Evolutionary conservation across 23 tunicate genomes (phyloP).

Genomic region (Aplidium turbinatum): DNA sequence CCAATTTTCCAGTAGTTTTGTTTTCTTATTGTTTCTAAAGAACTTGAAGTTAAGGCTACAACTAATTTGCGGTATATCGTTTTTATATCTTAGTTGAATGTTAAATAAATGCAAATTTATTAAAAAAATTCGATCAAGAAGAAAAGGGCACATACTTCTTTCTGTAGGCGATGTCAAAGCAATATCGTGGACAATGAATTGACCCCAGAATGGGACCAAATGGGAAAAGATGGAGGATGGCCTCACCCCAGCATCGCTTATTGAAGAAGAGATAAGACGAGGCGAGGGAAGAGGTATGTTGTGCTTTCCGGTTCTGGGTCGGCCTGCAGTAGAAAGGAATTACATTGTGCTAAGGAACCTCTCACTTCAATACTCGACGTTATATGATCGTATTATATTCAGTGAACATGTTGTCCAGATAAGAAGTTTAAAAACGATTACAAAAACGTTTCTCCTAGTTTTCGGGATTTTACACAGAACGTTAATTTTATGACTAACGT

Average conservation of each 20-base stretch:
- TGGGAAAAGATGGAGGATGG: slow-evolving; percentile 36
- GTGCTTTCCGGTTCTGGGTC: slow-evolving; percentile 18
- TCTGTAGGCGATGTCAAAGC: slow-evolving; percentile 57
- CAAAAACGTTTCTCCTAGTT: too few relatives aligned
- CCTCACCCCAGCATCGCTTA: slow-evolving; percentile 24
- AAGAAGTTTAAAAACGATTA: too few relatives aligned
- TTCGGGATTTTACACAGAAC: neutral
- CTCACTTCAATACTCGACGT: neutral
- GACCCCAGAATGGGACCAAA: slow-evolving; percentile 77
- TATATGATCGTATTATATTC: neutral
- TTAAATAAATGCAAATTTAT: too few relatives aligned
- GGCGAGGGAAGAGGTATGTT: slow-evolving; percentile 58
- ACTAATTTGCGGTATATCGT: too few relatives aligned
- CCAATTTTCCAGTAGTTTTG: too few relatives aligned
- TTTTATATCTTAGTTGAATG: too few relatives aligned
- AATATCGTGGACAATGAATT: slow-evolving; percentile 79
- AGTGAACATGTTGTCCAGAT: too few relatives aligned
- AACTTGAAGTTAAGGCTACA: too few relatives aligned
- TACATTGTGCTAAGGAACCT: too few relatives aligned
- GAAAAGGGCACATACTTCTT: slow-evolving; percentile 38
- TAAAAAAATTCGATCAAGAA: too few relatives aligned
- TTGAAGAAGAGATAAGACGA: slow-evolving; percentile 52
- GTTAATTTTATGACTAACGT: neutral
- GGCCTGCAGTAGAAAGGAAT: slow-evolving; percentile 20
- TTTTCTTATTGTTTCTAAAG: too few relatives aligned